A percentile compares a stretch with the other conserved stretches of the same genome.
These are phyloP conservation scores for Gerris lacustris DNA, from an alignment of 2,888 invertebrate species.

Conservation along the genomic window DNA sequence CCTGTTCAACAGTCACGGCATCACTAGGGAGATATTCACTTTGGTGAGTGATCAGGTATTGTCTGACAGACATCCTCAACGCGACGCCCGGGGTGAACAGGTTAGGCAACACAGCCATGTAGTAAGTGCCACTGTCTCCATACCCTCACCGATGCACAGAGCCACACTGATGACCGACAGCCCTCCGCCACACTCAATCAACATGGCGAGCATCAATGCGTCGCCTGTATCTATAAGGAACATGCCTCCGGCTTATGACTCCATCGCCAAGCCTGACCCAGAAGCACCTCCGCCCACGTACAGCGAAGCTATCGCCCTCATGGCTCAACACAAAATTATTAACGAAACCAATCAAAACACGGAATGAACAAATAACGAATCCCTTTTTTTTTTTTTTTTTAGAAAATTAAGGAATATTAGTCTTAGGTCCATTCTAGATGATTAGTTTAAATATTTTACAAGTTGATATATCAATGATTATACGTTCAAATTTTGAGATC, in stretches of 20 bases:
- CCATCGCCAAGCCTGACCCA: not conserved
- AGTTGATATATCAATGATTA: too few species aligned
- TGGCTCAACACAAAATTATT: not conserved
- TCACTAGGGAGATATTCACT: not conserved
- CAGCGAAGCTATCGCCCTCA: not conserved
- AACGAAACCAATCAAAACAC: slow-evolving; percentile 1
- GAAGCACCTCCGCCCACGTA: not conserved
- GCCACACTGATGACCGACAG: not conserved
- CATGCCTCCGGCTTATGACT: not conserved
- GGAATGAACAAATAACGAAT: not conserved
- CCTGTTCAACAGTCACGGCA: not conserved
- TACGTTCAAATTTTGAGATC: too few species aligned
- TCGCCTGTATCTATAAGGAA: not conserved
- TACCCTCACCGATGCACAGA: not conserved
- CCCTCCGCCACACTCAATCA: not conserved
- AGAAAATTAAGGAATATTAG: too few species aligned
- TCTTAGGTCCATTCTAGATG: too few species aligned
- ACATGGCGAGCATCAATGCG: not conserved
- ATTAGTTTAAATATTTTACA: too few species aligned
- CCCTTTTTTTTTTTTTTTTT: too few species aligned
- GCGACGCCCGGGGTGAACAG: not conserved
- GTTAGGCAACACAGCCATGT: not conserved
- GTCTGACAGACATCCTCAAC: not conserved
- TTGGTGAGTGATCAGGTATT: not conserved
- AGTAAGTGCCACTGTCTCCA: not conserved